Conservation (phyloP, 1,140 invertebrate species). For the Drosophila lacertosa region DNA sequence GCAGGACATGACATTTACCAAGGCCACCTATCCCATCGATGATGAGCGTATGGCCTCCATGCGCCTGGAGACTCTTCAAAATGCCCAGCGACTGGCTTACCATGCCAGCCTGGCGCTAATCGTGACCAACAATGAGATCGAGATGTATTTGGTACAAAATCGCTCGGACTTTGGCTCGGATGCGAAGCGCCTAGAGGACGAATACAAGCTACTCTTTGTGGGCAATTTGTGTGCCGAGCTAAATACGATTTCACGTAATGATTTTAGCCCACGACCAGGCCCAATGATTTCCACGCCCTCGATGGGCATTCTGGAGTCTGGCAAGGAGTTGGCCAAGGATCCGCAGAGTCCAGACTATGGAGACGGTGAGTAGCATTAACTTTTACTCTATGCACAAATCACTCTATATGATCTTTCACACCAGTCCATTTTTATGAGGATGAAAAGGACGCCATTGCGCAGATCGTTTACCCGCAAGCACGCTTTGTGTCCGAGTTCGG, state of each 20-base stretch:
- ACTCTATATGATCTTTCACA: background rate
- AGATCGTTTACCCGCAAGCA: slow-evolving; percentile 90
- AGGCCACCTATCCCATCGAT: slow-evolving; percentile 94
- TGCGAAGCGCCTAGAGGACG: slow-evolving; percentile 87
- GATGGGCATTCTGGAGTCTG: slow-evolving; percentile 93
- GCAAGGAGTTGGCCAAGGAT: slow-evolving; percentile 88
- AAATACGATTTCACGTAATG: slow-evolving; percentile 85
- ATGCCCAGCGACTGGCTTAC: slow-evolving; percentile 92
- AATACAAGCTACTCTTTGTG: slow-evolving; percentile 95
- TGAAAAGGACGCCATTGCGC: slow-evolving; percentile 90
- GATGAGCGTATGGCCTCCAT: slow-evolving; percentile 85
- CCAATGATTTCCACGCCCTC: slow-evolving; percentile 92
- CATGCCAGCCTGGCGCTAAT: slow-evolving; percentile 95
- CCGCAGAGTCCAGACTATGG: slow-evolving; percentile 93
- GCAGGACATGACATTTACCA: slow-evolving; percentile 99
- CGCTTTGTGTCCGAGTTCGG: slow-evolving; percentile 98
- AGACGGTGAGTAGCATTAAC: slow-evolving; percentile 87
- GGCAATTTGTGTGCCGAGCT: slow-evolving; percentile 90
- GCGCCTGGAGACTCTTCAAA: slow-evolving; percentile 91
- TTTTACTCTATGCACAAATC: background rate
- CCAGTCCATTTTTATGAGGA: slow-evolving; percentile 97
- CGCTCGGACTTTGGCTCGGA: slow-evolving; percentile 90
- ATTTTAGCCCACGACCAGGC: slow-evolving; percentile 68
- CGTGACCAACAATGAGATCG: slow-evolving; percentile 99
- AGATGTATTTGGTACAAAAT: slow-evolving; percentile 92